These are phyloP conservation scores for Drosophila nikananu DNA, from an alignment of 1,140 invertebrate species.

Conservation along the genomic window DNA sequence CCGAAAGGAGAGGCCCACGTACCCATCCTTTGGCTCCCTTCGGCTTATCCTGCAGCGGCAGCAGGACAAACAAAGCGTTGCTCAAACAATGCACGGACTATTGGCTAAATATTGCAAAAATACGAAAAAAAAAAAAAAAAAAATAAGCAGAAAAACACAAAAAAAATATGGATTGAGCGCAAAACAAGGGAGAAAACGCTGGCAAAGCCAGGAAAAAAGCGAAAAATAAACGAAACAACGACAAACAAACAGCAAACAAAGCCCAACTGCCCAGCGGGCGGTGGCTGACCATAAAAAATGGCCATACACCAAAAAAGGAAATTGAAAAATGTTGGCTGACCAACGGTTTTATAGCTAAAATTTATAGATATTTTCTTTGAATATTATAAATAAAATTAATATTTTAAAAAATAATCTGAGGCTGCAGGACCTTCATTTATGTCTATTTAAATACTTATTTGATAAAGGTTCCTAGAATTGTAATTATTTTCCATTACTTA, in stretches of 20 bases:
- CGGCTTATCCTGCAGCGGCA: conserved; percentile 35
- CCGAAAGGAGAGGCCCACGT: not conserved
- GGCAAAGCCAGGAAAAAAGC: not conserved
- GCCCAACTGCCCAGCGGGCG: conserved; percentile 25
- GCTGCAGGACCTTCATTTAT: not conserved
- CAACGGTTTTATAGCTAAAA: conserved; percentile 5
- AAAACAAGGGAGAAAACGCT: conserved; percentile 7
- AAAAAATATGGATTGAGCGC: conserved; percentile 4
- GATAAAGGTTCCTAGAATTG: too few relatives aligned
- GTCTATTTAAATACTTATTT: not conserved
- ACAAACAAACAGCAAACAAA: conserved; percentile 23
- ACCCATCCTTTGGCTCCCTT: not conserved
- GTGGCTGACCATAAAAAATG: conserved; percentile 44
- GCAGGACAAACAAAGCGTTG: conserved; percentile 63
- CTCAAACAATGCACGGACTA: conserved; percentile 72
- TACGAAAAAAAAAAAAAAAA: conserved; percentile 5
- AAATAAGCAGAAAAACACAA: conserved; percentile 1
- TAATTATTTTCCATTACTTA: not conserved
- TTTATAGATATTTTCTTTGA: fast-evolving
- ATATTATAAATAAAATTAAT: too few relatives aligned
- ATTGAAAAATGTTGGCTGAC: not conserved
- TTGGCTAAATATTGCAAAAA: conserved; percentile 77
- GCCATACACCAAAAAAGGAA: conserved; percentile 9
- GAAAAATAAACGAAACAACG: conserved; percentile 18
- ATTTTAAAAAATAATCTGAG: too few relatives aligned